Evolutionary conservation across 1,140 invertebrate species (phyloP), one percentile per base, ranked within the genome.

Genomic region (Pogonus chalceus): DNA sequence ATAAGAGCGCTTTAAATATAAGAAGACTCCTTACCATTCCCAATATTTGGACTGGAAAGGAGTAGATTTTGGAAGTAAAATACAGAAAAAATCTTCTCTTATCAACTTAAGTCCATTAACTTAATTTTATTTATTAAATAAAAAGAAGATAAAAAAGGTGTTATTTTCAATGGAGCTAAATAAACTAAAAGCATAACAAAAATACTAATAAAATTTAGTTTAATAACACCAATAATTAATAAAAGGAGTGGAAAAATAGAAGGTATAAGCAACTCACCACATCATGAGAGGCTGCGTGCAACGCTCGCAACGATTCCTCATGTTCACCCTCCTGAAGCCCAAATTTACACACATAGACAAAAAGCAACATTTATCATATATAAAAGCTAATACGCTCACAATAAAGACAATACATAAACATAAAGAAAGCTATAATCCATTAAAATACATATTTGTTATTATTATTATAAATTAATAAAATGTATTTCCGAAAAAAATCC

Each of bases 241-340:
- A n/a, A n/a, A n/a, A n/a, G n/a, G n/a, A 43, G 18, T 23, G 21
- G 18, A 23, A 16, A 56, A 22, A 22, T 35, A 21, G 47, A 55
- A 58, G 52, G 23, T 49, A 35, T 46, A 24, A 43, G 37, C 1
- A 55, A 63, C 65, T 66, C 53, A 67, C 64, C 61, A 65, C 55
- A 58, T 63, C 62, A 56, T 68, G 66, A 31, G 66, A 62, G 39
- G 65, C 63, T 54, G 69, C 68, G 56, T 62, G 60, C 55, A 70
- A 59, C 37, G 65, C 68, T 56, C 67, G 69, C 20, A 72, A 64
- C 52, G 67, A 66, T 53, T 69, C 69, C 58, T 72, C 70, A 62
- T 67, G 70, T 61, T 70, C 69, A 26, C 70, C 70, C 53, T 72
- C 70, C 70, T 72, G 58, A 22, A 60, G 58, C 37, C 58, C 47